phyloP scores from a whole-genome alignment of 2,113 vertebrate genomes.

The Charadrius vociferus region DNA sequence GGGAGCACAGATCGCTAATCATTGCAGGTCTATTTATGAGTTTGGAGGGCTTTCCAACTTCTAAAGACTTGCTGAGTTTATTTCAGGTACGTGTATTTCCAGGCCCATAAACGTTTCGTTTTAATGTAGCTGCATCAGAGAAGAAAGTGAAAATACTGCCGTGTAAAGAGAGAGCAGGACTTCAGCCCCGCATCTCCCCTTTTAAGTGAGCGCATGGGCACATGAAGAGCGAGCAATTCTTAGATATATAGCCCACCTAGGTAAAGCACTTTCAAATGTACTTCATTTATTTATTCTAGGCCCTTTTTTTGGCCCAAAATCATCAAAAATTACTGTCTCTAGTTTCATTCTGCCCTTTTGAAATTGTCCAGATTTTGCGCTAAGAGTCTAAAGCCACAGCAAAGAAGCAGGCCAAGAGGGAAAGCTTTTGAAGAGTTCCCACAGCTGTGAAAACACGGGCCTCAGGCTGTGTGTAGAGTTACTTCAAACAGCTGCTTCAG shows the following conservation, averaged over 20 bases:
- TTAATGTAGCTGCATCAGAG: slow-evolving; percentile 42
- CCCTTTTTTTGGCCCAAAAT: slow-evolving; percentile 83
- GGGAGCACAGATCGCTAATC: slow-evolving; percentile 63
- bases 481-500: slow-evolving; percentile 91
- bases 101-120: slow-evolving; percentile 43
- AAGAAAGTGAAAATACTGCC: slow-evolving; percentile 68
- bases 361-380: slow-evolving; percentile 82
- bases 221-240: slow-evolving; percentile 49
- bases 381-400: slow-evolving; percentile 81
- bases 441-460: slow-evolving; percentile 92
- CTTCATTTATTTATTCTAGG: slow-evolving; percentile 88
- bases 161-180: slow-evolving; percentile 61
- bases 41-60: slow-evolving; percentile 62
- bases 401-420: slow-evolving; percentile 79
- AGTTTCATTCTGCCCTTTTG: slow-evolving; percentile 85
- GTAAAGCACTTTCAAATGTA: slow-evolving; percentile 82
- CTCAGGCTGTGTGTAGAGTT: slow-evolving; percentile 81
- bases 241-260: slow-evolving; percentile 89
- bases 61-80: slow-evolving; percentile 57
- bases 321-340: slow-evolving; percentile 84
- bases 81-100: slow-evolving; percentile 72
- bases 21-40: slow-evolving; percentile 60
- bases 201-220: slow-evolving; percentile 46
- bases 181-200: slow-evolving; percentile 54
- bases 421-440: slow-evolving; percentile 86